Conservation (phyloP, 2,888 invertebrate genomes). For the Galeopsomyia nigrocyanea region DNA sequence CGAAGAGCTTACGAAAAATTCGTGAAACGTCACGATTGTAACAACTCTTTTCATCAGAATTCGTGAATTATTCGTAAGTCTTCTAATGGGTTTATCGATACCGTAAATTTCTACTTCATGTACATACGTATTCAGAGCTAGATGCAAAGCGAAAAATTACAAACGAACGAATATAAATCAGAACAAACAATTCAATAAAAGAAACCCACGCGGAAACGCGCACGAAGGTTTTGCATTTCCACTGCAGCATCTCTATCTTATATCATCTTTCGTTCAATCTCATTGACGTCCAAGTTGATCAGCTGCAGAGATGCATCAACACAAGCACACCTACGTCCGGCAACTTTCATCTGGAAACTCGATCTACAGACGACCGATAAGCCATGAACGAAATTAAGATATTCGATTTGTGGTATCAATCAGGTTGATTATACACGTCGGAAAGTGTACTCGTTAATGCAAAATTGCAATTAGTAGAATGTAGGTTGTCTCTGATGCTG, state of each 20-base stretch:
- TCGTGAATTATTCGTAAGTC: no score
- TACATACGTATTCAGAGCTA: no score
- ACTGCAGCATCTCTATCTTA: conserved; percentile 7
- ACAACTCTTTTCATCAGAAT: no score
- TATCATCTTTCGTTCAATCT: conserved; percentile 39
- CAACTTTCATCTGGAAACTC: no score
- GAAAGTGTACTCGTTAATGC: not conserved
- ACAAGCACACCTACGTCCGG: conserved; percentile 3
- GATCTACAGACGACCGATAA: no score
- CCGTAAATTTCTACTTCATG: no score
- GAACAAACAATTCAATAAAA: no score
- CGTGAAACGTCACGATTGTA: no score
- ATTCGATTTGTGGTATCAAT: conserved; percentile 33
- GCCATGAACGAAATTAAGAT: conserved; percentile 32
- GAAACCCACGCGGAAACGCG: conserved; percentile 36
- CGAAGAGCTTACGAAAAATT: no score
- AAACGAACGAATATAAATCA: not conserved
- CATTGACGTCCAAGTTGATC: conserved; percentile 37
- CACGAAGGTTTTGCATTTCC: conserved; percentile 6
- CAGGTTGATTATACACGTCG: conserved; percentile 29
- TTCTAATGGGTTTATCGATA: no score
- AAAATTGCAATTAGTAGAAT: no score
- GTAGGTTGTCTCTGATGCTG: not conserved
- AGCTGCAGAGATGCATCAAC: not conserved
- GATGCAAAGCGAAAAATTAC: not conserved